A percentile compares a stretch with the other conserved stretches of the same genome.
Conservation (phyloP, 2,113 vertebrate genomes). For the Ploceus nigricollis region DNA sequence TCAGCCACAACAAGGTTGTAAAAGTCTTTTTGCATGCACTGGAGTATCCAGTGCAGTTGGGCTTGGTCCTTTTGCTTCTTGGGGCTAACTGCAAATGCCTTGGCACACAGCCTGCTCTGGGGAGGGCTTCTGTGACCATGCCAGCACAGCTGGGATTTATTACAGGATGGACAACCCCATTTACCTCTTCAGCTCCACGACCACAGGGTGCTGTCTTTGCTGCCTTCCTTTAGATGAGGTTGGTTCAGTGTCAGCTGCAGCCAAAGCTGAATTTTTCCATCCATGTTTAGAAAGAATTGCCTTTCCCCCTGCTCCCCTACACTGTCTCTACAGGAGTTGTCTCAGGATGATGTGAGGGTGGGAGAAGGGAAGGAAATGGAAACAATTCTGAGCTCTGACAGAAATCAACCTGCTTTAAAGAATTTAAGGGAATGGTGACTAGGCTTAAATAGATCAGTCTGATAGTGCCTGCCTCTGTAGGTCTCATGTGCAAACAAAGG, state of each 20-base stretch:
- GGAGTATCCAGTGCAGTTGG: not conserved
- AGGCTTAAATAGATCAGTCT: not conserved
- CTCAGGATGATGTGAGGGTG: not conserved
- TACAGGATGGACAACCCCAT: not conserved
- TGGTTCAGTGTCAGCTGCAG: not conserved
- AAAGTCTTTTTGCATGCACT: not conserved
- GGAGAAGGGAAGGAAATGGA: not conserved
- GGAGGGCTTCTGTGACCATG: not conserved
- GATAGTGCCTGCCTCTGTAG: not conserved
- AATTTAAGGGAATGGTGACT: not conserved
- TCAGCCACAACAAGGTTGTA: not conserved
- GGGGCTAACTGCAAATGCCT: not conserved
- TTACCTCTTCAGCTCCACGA: not conserved
- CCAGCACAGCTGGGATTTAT: constrained; percentile 62
- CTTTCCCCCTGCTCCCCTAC: not conserved
- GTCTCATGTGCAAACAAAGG: not conserved
- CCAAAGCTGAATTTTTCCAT: not conserved
- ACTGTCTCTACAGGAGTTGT: not conserved
- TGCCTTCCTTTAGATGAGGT: not conserved
- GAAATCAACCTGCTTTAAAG: not conserved
- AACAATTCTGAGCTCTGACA: not conserved
- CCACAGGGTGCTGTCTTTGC: not conserved
- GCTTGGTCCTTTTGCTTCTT: not conserved
- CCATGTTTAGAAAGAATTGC: not conserved
- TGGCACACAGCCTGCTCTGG: constrained; percentile 22